Evolutionary conservation across 2,888 invertebrate genomes (phyloP).

Genomic region (Oxytorus armatus): DNA sequence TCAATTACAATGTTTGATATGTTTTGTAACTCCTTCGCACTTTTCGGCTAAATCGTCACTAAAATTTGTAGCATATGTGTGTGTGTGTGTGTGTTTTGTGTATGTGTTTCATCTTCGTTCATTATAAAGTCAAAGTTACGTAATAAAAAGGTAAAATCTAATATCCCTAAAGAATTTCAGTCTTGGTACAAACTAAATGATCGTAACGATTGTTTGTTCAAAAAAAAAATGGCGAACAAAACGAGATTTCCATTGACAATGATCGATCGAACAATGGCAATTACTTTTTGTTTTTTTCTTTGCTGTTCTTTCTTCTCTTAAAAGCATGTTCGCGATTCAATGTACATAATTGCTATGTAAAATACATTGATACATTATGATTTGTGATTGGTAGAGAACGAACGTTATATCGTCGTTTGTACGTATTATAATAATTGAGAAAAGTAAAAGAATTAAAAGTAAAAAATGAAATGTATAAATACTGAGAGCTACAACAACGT

Average conservation of each 20-base stretch:
- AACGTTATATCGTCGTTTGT: constrained; percentile 2
- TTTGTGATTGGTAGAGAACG: constrained; percentile 32
- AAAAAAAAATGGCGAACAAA: constrained; percentile 28
- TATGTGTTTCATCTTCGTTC: constrained; percentile 11
- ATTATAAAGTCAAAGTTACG: constrained; percentile 32
- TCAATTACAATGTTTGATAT: constrained; percentile 69
- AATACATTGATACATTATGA: constrained; percentile 47
- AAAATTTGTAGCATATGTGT: constrained; percentile 9
- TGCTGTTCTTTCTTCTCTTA: constrained; percentile 8
- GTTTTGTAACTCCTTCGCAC: constrained; percentile 69
- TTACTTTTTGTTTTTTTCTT: constrained; percentile 8
- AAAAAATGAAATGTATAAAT: constrained; percentile 41
- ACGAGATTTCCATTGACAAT: constrained; percentile 12
- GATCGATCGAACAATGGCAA: constrained; percentile 28
- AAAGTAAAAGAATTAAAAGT: background rate
- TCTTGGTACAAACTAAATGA: constrained; percentile 63
- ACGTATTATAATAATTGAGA: constrained; percentile 17
- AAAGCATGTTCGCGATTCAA: constrained; percentile 25
- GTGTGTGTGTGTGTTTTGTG: background rate
- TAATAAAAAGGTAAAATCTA: constrained; percentile 55
- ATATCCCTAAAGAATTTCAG: constrained; percentile 66
- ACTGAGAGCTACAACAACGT: constrained; percentile 19
- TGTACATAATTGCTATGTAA: constrained; percentile 48
- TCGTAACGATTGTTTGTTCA: constrained; percentile 25
- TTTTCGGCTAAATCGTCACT: constrained; percentile 28